phyloP scores from a whole-genome alignment of 2,113 vertebrate genomes.

The Tretioscincus oriximinensis region DNA sequence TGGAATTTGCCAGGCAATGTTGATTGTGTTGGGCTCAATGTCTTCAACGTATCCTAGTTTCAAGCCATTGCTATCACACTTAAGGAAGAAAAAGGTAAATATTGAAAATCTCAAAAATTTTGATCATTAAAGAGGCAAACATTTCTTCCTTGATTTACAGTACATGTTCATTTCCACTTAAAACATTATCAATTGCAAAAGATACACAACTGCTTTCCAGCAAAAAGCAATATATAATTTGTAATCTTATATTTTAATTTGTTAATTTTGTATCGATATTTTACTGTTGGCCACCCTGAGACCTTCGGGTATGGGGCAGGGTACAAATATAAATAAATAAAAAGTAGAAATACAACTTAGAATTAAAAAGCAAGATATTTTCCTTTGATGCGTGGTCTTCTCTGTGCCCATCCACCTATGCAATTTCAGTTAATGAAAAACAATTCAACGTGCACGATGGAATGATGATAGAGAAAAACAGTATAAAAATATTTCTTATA shows the following conservation, averaged over 20 bases:
- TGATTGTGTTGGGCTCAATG: slow-evolving; percentile 81
- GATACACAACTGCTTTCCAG: neutral
- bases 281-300: no score
- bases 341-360: no score
- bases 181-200: neutral
- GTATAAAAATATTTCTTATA: neutral
- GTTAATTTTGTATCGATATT: no score
- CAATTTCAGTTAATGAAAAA: neutral
- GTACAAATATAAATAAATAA: no score
- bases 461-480: neutral
- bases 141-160: neutral
- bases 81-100: slow-evolving; percentile 21
- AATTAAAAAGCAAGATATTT: neutral
- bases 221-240: neutral
- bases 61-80: neutral
- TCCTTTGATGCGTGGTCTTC: neutral
- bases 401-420: neutral
- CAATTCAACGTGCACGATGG: neutral
- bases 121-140: neutral
- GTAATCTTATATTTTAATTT: no score
- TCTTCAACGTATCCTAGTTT: slow-evolving; percentile 57
- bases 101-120: neutral
- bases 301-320: no score
- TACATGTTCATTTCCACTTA: neutral
- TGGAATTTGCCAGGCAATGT: slow-evolving; percentile 92